Evolutionary conservation across 2,113 vertebrate species (phyloP).

Genomic region (Rhinichthys klamathensis): DNA sequence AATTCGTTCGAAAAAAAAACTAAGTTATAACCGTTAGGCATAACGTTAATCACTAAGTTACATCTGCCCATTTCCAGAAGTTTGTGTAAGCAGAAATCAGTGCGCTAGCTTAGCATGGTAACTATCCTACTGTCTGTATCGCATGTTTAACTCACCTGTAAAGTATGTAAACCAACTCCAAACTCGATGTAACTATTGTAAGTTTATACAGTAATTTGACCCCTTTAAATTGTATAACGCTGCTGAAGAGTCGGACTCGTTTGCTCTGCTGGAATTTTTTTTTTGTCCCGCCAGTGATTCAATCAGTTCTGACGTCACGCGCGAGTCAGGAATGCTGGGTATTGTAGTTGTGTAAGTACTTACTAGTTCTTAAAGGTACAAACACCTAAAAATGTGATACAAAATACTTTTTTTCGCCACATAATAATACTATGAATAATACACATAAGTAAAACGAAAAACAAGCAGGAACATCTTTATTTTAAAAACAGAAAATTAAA

Average conservation of each 20-base stretch:
- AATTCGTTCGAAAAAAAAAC: background rate
- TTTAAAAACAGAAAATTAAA: background rate
- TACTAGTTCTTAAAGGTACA: background rate
- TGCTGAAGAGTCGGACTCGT: background rate
- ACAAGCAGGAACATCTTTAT: background rate
- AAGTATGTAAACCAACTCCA: background rate
- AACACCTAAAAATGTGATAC: background rate
- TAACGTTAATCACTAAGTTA: background rate
- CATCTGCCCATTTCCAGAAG: background rate
- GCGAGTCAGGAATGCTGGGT: conserved; percentile 57
- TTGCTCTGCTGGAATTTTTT: conserved; percentile 28
- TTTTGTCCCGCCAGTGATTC: conserved; percentile 73
- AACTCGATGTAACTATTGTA: background rate
- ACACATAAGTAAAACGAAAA: background rate
- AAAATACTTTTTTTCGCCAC: too few species aligned
- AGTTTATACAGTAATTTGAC: background rate
- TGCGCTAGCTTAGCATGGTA: conserved; percentile 26
- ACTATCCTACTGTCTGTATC: background rate
- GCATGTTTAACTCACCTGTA: conserved; percentile 17
- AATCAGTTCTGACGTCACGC: conserved; percentile 55
- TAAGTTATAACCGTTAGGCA: too few species aligned
- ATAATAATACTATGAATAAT: too few species aligned
- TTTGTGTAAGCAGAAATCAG: background rate
- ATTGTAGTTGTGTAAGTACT: conserved; percentile 51
- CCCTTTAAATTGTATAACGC: background rate